Evolutionary conservation across 2,888 invertebrate species (phyloP), one percentile per base, ranked within the genome.

Genomic region (Octodonta nipae): DNA sequence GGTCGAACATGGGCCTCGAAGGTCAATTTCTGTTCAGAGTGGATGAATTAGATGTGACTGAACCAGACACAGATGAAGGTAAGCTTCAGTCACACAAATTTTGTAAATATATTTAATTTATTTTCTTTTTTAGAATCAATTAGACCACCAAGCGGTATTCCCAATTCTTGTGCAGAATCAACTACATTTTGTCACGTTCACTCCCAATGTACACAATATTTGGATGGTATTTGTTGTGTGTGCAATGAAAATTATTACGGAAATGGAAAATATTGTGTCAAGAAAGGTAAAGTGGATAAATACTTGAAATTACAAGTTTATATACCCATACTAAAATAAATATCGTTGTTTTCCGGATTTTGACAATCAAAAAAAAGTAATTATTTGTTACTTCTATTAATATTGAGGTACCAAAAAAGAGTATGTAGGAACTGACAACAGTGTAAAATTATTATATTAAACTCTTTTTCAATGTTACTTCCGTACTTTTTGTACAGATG

Each of bases 201-300:
- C 48, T 88, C 89, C 0, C 68, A 68, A 32, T 95, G 93, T 57
- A 65, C 76, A 4, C 91, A 95, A 58, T 81, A 79, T 51, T 68
- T 73, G 30, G 68, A 70, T 16, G 93, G 93, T 5, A 91, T 82
- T 56, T 96, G 95, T 55, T 98, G 96, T 57, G 67, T 73, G 40
- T 96, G 96, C 56, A 68, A 73, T 20, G 63, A 70, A n/a, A 83
- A 82, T 4, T 88, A 67, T 62, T 91, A 85, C 54, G 96, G 96
- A 39, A 96, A 96, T 56, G 96, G 96, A 32, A 75, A 75, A 55
- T 78, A 78, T 31, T 96, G 96, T 55, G 71, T 95, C 36, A 79
- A 79, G 58, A 73, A 78, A 55, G 75, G 80, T 70, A 54, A 51
- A 5, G 12, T 15, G 13, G 7, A 1, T 10, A 4, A 11, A 22